Percentiles rank a stretch among this genome's conserved stretches.
These are phyloP conservation scores for Diorhabda elongata DNA, from an alignment of 1,140 invertebrate species.

Conservation along the genomic window DNA sequence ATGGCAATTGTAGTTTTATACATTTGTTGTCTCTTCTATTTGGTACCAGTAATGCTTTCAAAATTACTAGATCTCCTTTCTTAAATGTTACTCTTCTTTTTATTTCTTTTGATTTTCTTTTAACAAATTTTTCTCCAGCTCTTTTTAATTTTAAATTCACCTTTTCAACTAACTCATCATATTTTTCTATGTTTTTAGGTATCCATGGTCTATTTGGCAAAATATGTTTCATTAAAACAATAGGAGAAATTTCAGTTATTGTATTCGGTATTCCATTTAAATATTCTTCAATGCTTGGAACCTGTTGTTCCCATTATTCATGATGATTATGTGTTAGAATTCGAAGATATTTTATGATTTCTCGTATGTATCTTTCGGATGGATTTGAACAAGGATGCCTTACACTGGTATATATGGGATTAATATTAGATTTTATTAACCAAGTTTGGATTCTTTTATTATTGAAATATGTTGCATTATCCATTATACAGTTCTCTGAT, in stretches of 20 bases:
- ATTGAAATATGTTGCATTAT: constrained; percentile 17
- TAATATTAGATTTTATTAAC: neutral
- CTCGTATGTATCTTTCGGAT: constrained; percentile 6
- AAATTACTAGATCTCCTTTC: constrained; percentile 9
- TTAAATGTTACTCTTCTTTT: constrained; percentile 1
- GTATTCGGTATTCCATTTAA: constrained; percentile 5
- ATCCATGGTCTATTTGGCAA: constrained; percentile 7
- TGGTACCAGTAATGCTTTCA: constrained; percentile 1
- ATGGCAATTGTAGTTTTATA: constrained; percentile 3
- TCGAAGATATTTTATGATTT: constrained; percentile 13
- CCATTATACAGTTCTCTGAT: constrained; percentile 6
- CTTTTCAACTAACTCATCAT: too few species aligned
- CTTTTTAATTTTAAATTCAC: too few species aligned
- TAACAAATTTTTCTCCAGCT: too few species aligned
- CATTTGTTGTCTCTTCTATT: constrained; percentile 6
- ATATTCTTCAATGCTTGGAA: neutral
- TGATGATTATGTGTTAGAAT: constrained; percentile 2
- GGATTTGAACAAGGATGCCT: constrained; percentile 12
- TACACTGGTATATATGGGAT: constrained; percentile 7
- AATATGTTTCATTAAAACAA: neutral
- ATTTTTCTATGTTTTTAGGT: neutral
- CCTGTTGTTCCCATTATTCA: neutral
- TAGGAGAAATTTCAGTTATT: constrained; percentile 2
- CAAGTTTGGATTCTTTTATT: neutral
- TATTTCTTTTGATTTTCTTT: neutral